Evolutionary conservation across 1,140 invertebrate species (phyloP), one percentile per base, ranked within the genome.

Genomic region (Drosophila azteca): DNA sequence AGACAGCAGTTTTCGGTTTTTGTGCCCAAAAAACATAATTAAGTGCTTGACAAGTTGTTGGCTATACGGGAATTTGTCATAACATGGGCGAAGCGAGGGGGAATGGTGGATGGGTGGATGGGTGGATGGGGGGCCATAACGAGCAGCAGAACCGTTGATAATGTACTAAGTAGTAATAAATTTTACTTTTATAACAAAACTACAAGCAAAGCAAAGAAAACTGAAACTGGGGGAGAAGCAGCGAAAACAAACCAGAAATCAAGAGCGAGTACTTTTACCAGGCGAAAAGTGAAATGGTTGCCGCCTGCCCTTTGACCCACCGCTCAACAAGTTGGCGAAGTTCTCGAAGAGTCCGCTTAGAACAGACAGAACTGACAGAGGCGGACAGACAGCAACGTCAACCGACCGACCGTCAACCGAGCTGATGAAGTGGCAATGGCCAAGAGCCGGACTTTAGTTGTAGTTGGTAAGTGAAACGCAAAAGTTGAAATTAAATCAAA

Each of bases 401-500:
- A 35, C 51, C 48, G 62, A 52, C 57, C 31, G 39, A 35, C 51
- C 48, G 62, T 55, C 57, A 26, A 59, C 58, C 75, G 79, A 88
- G 76, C 83, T 87, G 82, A 82, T 85, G 83, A 85, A 82, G 83
- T 85, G 78, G 74, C 82, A 70, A 59, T 71, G 83, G 78, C 62
- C 74, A 68, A 69, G 55, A 64, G 71, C 55, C 65, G 71, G 76
- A 71, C 83, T 73, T 83, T 68, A 85, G 82, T 85, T 78, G 78
- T 71, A 85, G 78, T 82, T 85, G 53, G 83, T 74, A 74, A 87
- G 66, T 87, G 67, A 65, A 72, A 64, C 59, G 73, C 61, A 76
- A 81, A 88, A 82, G 83, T 82, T 83, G 71, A 88, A 88, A 88
- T 88, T 88, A 79, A 88, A 88, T 88, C 83, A 88, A 88, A 88